A percentile compares a stretch with the other conserved stretches of the same genome.
phyloP scores from a whole-genome alignment of 2,888 invertebrate species.

The Meandrusa payeni region DNA sequence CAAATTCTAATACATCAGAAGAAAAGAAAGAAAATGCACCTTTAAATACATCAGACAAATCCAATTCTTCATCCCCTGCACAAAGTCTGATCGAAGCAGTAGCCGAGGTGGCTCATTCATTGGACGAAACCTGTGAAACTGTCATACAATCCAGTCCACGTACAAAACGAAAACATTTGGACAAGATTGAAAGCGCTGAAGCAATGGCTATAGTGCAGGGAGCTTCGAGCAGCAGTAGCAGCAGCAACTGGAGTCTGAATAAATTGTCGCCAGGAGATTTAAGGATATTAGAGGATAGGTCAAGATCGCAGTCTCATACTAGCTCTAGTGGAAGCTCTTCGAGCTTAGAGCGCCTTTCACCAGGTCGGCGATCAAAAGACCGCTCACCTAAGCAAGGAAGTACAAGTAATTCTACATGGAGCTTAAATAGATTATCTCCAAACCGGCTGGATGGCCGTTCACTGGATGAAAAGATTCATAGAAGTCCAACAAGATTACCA shows the following conservation, averaged over 20 bases:
- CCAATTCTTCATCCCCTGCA: constrained; percentile 52
- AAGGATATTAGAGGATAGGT: constrained; percentile 69
- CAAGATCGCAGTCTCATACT: constrained; percentile 72
- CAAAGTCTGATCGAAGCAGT: constrained; percentile 83
- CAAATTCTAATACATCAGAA: constrained; percentile 41
- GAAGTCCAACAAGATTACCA: constrained; percentile 70
- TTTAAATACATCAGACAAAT: constrained; percentile 40
- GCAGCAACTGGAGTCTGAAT: constrained; percentile 77
- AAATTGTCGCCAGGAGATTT: constrained; percentile 75
- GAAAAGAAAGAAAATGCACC: constrained; percentile 43
- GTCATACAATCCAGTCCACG: constrained; percentile 83
- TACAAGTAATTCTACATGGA: constrained; percentile 76
- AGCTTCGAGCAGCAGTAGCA: constrained; percentile 74
- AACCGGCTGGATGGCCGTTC: constrained; percentile 74
- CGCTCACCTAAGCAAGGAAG: constrained; percentile 75
- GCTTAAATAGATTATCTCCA: constrained; percentile 71
- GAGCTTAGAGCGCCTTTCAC: constrained; percentile 72
- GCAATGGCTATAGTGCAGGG: constrained; percentile 71
- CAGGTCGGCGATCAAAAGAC: constrained; percentile 73
- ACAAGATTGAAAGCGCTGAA: constrained; percentile 72
- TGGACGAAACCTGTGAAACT: constrained; percentile 85
- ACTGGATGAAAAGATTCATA: constrained; percentile 70
- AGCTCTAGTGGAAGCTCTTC: constrained; percentile 77
- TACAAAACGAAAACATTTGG: constrained; percentile 72
- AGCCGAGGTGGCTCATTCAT: constrained; percentile 83